Evolutionary conservation across 2,113 vertebrate genomes (phyloP), one percentile per base, ranked within the genome.

Genomic region (Psettodes erumei): DNA sequence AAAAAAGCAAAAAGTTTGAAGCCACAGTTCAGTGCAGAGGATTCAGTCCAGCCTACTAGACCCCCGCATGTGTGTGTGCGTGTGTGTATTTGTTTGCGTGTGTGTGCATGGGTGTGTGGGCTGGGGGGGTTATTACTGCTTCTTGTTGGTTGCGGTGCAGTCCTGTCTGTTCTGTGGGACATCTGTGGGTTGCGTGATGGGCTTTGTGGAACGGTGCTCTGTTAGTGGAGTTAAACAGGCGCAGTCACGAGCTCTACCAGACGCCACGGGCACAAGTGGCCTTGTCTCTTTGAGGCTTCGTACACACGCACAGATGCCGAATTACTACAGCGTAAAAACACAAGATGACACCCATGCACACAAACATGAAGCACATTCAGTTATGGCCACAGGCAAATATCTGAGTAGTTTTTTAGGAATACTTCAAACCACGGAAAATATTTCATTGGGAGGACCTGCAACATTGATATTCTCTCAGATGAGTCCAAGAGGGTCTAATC

Each of bases 111-210:
- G 35, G 69, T 73, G 84, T 81, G 75, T 75, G 86, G 76, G 75
- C 45, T 65, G 30, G 74, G 71, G 37, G 66, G 63, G 61, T 77
- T 90, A 82, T 89, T 88, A 84, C 84, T 84, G 70, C 84, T 82
- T 67, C 82, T 88, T 78, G 66, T 83, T 89, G 86, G 84, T 91
- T 89, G 89, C 62, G 48, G 86, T 50, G 54, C 60, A 77, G 85
- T 83, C 71, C 67, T 82, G 87, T 89, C 82, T 92, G 87, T 93
- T 88, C 89, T 92, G 92, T 89, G 84, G 90, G 89, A 89, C 91
- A 93, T 92, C 88, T 92, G 91, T 91, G 89, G 89, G 82, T 93
- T 92, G 91, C 91, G 90, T 93, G 91, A 91, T 91, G 88, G 85
- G 84, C 79, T 89, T 81, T 85, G 88, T 86, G 89, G 90, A 92